Evolutionary conservation across 2,113 vertebrate species (phyloP).

Genomic region (Laterallus jamaicensis): DNA sequence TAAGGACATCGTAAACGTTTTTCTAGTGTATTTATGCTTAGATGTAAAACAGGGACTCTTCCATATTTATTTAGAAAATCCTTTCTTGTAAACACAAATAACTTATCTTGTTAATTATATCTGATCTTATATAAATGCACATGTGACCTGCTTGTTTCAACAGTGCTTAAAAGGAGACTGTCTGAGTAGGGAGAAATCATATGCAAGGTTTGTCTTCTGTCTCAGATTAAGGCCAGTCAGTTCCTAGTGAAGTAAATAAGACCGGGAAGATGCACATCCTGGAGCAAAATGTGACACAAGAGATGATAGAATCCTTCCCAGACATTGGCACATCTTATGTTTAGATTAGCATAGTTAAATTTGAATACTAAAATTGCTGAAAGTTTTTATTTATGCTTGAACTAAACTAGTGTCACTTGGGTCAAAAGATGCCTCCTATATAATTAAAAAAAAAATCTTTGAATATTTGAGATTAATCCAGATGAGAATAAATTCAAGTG

Average conservation of each 20-base stretch:
- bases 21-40: background rate
- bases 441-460: background rate
- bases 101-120: slow-evolving; percentile 2
- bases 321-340: background rate
- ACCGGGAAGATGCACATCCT: background rate
- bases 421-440: background rate
- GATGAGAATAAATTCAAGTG: background rate
- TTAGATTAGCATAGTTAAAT: background rate
- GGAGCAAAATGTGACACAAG: background rate
- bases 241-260: background rate
- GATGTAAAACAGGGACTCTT: background rate
- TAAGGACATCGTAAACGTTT: background rate
- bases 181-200: background rate
- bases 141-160: background rate
- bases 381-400: background rate
- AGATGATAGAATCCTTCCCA: background rate
- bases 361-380: background rate
- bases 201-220: background rate
- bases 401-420: background rate
- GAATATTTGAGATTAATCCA: background rate
- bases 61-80: background rate
- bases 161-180: background rate
- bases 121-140: background rate
- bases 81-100: background rate
- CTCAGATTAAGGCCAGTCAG: background rate